Evolutionary conservation across 2,888 invertebrate species (phyloP).

Genomic region (Abscondita cerata): DNA sequence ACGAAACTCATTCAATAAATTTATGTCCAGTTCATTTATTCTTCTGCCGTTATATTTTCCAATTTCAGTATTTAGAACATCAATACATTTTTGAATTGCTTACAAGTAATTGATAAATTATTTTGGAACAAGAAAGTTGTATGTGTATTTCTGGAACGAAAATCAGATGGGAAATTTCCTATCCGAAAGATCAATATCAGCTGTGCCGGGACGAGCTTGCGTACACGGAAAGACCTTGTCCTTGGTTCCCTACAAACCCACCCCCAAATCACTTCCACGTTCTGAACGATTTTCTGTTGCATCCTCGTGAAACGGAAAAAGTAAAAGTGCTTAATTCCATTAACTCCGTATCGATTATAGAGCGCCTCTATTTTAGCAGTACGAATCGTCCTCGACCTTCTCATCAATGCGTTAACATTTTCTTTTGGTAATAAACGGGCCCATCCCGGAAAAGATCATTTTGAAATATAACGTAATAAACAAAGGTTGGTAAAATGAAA

Average conservation of each 20-base stretch:
- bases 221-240: conserved; percentile 37
- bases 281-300: conserved; percentile 23
- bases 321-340: conserved; percentile 21
- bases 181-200: conserved; percentile 38
- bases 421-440: too few relatives aligned
- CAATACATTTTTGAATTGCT: too few relatives aligned
- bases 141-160: conserved; percentile 20
- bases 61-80: too few relatives aligned
- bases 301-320: conserved; percentile 28
- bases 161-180: conserved; percentile 39
- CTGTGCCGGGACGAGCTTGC: conserved; percentile 37
- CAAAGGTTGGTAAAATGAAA: too few relatives aligned
- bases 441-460: too few relatives aligned
- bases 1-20: background rate
- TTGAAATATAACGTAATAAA: too few relatives aligned
- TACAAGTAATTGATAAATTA: too few relatives aligned
- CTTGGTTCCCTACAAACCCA: conserved; percentile 37
- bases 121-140: background rate
- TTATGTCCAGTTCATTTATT: background rate
- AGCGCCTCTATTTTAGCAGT: too few relatives aligned
- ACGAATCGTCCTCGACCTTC: too few relatives aligned
- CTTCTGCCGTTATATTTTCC: too few relatives aligned
- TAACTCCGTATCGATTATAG: too few relatives aligned
- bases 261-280: conserved; percentile 31
- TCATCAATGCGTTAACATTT: too few relatives aligned